Percentiles rank a stretch among this genome's conserved stretches.
These are phyloP conservation scores for Cryptocephalus primarius DNA, from an alignment of 2,888 invertebrate species.

Conservation along the genomic window DNA sequence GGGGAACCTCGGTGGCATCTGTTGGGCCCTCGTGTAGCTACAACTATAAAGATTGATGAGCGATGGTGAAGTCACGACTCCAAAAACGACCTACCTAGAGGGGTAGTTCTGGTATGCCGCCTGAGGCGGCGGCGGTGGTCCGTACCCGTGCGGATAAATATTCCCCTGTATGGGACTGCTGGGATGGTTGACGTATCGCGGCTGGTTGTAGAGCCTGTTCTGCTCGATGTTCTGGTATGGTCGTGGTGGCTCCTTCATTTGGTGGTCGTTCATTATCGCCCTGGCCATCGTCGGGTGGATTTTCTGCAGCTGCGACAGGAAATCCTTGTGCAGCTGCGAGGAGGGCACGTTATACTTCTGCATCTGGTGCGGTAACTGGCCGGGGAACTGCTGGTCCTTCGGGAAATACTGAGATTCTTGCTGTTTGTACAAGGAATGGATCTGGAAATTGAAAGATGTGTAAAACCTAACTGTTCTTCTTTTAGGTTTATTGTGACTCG, in stretches of 20 bases:
- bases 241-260: slow-evolving; percentile 25
- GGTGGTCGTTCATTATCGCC: slow-evolving; percentile 31
- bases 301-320: slow-evolving; percentile 27
- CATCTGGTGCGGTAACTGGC: slow-evolving; percentile 7
- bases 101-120: slow-evolving; percentile 12
- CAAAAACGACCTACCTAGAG: background rate
- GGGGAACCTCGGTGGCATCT: slow-evolving; percentile 15
- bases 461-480: background rate
- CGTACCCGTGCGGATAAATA: slow-evolving; percentile 10
- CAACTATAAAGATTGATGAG: slow-evolving; percentile 4
- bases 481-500: background rate
- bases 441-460: slow-evolving; percentile 8
- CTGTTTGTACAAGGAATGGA: slow-evolving; percentile 20
- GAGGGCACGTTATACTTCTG: slow-evolving; percentile 19
- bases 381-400: slow-evolving; percentile 18
- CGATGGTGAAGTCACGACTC: background rate
- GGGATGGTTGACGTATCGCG: slow-evolving; percentile 14
- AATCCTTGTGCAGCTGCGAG: slow-evolving; percentile 19
- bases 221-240: slow-evolving; percentile 23
- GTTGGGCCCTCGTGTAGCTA: slow-evolving; percentile 8
- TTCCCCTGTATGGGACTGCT: slow-evolving; percentile 11
- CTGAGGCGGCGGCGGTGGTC: slow-evolving; percentile 6
- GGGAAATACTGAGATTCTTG: slow-evolving; percentile 25
- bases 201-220: slow-evolving; percentile 24
- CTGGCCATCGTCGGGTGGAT: slow-evolving; percentile 31